Evolutionary conservation across 2,797 vertebrate genomes (phyloP).

Genomic region (Anas capensis): DNA sequence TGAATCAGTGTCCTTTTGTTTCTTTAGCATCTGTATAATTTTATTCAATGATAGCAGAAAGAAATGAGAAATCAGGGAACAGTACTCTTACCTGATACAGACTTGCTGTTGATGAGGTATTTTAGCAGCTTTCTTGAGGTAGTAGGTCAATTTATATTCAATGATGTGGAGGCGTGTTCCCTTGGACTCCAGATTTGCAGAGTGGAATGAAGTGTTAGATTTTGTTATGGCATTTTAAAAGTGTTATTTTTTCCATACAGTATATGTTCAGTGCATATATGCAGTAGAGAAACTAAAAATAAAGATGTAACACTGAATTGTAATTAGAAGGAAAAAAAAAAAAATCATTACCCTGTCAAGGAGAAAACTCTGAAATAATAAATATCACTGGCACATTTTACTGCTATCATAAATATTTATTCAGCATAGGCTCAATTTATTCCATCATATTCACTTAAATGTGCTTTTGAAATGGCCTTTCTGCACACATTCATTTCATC

Average conservation of each 20-base stretch:
- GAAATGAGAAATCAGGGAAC: background rate
- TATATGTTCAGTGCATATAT: background rate
- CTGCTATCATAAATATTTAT: slow-evolving; percentile 60
- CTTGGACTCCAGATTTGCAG: background rate
- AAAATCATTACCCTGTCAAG: background rate
- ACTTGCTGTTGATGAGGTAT: background rate
- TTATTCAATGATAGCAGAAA: background rate
- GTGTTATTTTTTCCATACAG: background rate
- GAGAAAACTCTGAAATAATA: slow-evolving; percentile 48
- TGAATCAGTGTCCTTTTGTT: background rate
- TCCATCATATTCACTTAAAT: slow-evolving; percentile 65
- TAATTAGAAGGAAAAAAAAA: slow-evolving; percentile 1
- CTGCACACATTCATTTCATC: slow-evolving; percentile 36
- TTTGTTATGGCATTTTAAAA: background rate
- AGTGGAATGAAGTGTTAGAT: background rate
- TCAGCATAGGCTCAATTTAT: slow-evolving; percentile 59
- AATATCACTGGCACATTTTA: slow-evolving; percentile 49
- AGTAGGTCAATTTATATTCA: background rate
- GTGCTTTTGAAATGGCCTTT: slow-evolving; percentile 50
- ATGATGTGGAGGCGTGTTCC: background rate
- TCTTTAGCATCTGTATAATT: background rate
- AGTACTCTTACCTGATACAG: background rate
- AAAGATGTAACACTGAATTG: background rate
- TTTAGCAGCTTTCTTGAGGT: background rate
- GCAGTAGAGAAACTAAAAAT: slow-evolving; percentile 12